Evolutionary conservation across 2,797 vertebrate species (phyloP), one percentile per base, ranked within the genome.

Genomic region (Paratrypauchen microcephalus): DNA sequence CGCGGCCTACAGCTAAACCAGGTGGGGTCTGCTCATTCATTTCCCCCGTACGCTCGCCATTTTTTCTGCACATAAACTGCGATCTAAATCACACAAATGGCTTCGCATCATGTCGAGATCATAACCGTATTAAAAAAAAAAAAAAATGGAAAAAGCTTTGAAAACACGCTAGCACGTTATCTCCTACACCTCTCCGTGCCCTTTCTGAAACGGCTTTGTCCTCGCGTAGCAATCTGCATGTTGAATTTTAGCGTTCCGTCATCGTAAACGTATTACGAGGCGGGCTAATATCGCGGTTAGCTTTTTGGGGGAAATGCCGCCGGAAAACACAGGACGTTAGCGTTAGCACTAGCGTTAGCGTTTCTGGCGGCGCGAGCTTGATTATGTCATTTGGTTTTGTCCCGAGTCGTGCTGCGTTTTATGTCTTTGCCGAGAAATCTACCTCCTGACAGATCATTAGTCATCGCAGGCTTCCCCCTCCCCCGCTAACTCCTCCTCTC

Each of bases 341-440:
- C 83, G 88, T 90, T 88, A 89, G 88, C 83, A 88, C 89, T 88
- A 88, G 86, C 84, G 87, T 87, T 85, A 41, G 39, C 39, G 39
- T 86, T 88, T 91, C 88, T 87, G 88, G 84, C 85, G 80, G 84
- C 78, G 87, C 82, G 83, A 83, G 78, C 89, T 91, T 90, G 89
- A 91, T 92, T 91, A 92, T 92, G 90, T 92, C 87, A 88, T 92
- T 91, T 92, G 89, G 86, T 28, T 84, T 87, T 89, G 90, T 89
- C 91, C 91, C 88, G 90, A 83, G 86, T 92, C 91, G 91, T 90
- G 90, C 91, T 91, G 91, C 81, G 87, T 92, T 91, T 92, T 90
- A 92, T 91, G 90, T 91, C 89, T 89, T 86, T 87, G 91, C 88
- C 90, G 90, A 91, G 91, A 92, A 91, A 92, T 92, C 89, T 91